Percentiles rank a stretch among this genome's conserved stretches.
Evolutionary conservation across 2,888 invertebrate species (phyloP).

Genomic region (Callyntrura guangdongensis): DNA sequence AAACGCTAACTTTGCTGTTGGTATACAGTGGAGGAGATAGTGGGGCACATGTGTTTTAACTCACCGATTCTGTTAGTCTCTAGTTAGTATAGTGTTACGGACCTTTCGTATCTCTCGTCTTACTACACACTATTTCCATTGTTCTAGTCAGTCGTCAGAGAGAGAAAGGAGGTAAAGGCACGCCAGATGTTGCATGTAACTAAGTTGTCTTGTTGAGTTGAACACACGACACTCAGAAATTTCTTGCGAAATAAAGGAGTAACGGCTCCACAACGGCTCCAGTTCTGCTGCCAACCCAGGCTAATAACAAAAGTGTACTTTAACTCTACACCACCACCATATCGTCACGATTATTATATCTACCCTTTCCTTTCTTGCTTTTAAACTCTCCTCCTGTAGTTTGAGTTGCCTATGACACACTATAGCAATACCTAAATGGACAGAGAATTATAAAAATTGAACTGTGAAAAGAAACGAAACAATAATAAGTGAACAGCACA

Average conservation of each 20-base stretch:
- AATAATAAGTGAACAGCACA: too few species aligned
- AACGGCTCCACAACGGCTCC: not conserved
- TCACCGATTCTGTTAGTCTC: not conserved
- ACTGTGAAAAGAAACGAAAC: too few species aligned
- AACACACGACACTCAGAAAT: not conserved
- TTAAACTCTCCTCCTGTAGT: not conserved
- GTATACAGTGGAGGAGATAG: not conserved
- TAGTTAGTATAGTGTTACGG: too few species aligned
- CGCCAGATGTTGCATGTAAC: slow-evolving; percentile 52
- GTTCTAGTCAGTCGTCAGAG: slow-evolving; percentile 1
- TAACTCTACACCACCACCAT: not conserved
- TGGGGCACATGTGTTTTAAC: slow-evolving; percentile 29
- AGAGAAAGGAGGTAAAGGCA: slow-evolving; percentile 6
- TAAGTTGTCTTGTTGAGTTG: slow-evolving; percentile 14
- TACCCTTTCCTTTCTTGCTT: not conserved
- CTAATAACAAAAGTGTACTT: too few species aligned
- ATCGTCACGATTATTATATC: not conserved
- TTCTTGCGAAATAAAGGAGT: slow-evolving; percentile 3
- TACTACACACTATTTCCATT: too few species aligned
- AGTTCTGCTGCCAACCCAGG: too few species aligned
- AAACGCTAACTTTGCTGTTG: not conserved
- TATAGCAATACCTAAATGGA: too few species aligned
- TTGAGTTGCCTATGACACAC: too few species aligned
- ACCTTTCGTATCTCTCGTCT: too few species aligned
- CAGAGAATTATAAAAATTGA: too few species aligned